Conservation (phyloP, 2,888 invertebrate species). For the Patella pellucida region DNA sequence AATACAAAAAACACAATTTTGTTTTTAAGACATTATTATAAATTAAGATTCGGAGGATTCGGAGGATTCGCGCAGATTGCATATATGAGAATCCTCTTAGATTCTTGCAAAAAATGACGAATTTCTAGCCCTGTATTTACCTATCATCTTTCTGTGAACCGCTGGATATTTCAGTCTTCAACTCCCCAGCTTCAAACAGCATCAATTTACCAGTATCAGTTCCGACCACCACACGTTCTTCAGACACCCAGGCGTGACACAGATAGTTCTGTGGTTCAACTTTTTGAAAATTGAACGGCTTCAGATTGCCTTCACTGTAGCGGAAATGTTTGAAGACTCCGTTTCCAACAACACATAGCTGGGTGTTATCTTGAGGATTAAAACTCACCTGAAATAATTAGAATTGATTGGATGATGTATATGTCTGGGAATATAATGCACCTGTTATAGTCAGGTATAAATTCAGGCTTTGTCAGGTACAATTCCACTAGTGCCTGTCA, state of each 20-base stretch:
- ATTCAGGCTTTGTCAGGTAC: too few relatives aligned
- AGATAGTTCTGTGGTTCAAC: slow-evolving; percentile 82
- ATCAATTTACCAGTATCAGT: slow-evolving; percentile 83
- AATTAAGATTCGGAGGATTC: too few relatives aligned
- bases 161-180: slow-evolving; percentile 73
- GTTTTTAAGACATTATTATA: too few relatives aligned
- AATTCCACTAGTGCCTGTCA: too few relatives aligned
- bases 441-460: too few relatives aligned
- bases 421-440: too few relatives aligned
- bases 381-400: slow-evolving; percentile 77
- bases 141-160: slow-evolving; percentile 49
- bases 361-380: slow-evolving; percentile 84
- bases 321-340: slow-evolving; percentile 83
- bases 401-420: too few relatives aligned
- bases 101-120: too few relatives aligned
- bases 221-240: slow-evolving; percentile 87
- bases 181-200: slow-evolving; percentile 87
- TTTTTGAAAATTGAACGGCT: slow-evolving; percentile 88
- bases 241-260: slow-evolving; percentile 85
- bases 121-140: too few relatives aligned
- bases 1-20: too few relatives aligned
- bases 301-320: slow-evolving; percentile 83
- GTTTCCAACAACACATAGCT: slow-evolving; percentile 78
- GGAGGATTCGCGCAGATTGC: too few relatives aligned
- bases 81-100: too few relatives aligned